Base-by-base conservation (phyloP, 1,140 invertebrate genomes). In the Scaptomyza pallida region DNA sequence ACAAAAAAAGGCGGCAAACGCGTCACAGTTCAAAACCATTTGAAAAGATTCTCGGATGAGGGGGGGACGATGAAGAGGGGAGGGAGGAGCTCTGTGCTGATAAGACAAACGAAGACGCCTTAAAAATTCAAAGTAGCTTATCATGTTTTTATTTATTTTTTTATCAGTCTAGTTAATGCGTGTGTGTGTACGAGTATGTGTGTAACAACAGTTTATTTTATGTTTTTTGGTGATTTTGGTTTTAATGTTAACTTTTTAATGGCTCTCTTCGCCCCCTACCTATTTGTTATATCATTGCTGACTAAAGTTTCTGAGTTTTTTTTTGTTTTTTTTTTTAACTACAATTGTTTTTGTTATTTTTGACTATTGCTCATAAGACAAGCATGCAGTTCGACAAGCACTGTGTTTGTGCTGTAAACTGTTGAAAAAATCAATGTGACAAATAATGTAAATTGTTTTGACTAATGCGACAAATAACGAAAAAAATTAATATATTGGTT, bases 121-220 rank as follows among this genome's bases (percentile, higher is more conserved):
- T 30, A 2, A 30, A 30, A 8, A 6, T 30, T 9, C 8, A 30
- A 54, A 41, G 30, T 17, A 51, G 60, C 69, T 77, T 74, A 74
- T 74, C 73, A 67, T n/a, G n/a, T 48, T 47, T 44, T 19, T 51
- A 26, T 43, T 70, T 70, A 48, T 73, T 73, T 76, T 59, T 71
- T 72, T 65, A 70, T 73, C 47, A 64, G 37, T 16, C n/a, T n/a
- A n/a, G n/a, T n/a, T n/a, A n/a, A n/a, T 37, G 15, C 2, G 40
- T 12, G 6, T 26, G 21, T 56, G 8, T 15, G 6, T 9, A 15
- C 15, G 10, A 6, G 23, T 51, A 6, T 13, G 13, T 23, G 5
- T 30, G 12, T 21, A 35, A 43, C 44, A 65, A 47, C 5, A 15
- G 26, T 17, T 45, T 65, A 52, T 9, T 65, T 57, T 30, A 30